Conservation (phyloP, 2,113 vertebrate species). For the Lycaon pictus region DNA sequence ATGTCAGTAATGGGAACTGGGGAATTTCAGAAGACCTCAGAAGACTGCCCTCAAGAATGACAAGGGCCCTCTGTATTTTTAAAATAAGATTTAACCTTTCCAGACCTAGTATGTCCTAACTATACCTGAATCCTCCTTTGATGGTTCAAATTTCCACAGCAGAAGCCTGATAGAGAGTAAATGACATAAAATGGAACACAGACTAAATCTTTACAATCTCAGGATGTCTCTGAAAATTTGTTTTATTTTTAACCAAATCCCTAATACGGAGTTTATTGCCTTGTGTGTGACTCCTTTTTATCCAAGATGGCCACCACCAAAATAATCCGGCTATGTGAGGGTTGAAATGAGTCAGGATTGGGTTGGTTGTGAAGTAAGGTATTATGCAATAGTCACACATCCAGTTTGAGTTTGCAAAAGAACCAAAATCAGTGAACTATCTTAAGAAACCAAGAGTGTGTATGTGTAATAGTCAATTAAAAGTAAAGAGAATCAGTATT, state of each 20-base stretch:
- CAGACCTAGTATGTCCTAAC: neutral
- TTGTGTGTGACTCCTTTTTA: neutral
- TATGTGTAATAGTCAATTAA: neutral
- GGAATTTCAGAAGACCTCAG: neutral
- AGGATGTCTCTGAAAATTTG: neutral
- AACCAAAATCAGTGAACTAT: conserved; percentile 12
- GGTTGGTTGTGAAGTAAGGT: neutral
- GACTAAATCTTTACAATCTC: neutral
- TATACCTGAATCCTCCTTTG: neutral
- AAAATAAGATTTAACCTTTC: conserved; percentile 39
- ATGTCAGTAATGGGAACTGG: neutral
- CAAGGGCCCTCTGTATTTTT: conserved; percentile 56
- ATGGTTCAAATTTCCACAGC: neutral
- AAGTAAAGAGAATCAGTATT: neutral
- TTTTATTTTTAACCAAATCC: conserved; percentile 41
- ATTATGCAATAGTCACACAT: neutral
- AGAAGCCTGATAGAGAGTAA: neutral
- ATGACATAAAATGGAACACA: neutral
- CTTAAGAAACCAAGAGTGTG: neutral
- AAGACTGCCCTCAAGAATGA: conserved; percentile 14
- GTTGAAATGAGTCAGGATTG: neutral
- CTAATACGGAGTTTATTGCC: neutral
- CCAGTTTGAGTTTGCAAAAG: conserved; percentile 7
- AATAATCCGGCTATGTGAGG: neutral
- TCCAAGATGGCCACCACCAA: conserved; percentile 38